phyloP scores from a whole-genome alignment of 1,140 invertebrate genomes.

The Matsumurasca onukii region DNA sequence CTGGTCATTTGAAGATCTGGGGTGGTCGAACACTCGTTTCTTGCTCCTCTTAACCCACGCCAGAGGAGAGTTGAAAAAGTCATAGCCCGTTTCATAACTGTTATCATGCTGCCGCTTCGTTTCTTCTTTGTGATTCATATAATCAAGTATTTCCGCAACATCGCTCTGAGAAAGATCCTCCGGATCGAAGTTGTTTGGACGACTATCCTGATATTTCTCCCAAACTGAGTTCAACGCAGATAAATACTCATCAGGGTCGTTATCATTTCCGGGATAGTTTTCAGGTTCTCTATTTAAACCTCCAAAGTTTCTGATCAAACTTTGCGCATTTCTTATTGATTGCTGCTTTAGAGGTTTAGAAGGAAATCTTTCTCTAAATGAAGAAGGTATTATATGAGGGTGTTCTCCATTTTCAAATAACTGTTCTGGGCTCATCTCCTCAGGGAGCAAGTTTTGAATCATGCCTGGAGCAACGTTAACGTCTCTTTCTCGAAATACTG shows the following conservation, averaged over 20 bases:
- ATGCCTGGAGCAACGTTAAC: conserved; percentile 30
- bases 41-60: conserved; percentile 32
- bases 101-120: conserved; percentile 33
- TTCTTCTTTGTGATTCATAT: conserved; percentile 25
- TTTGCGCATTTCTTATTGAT: conserved; percentile 29
- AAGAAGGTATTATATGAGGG: conserved; percentile 31
- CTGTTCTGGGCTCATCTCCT: conserved; percentile 7
- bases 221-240: conserved; percentile 37
- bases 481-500: conserved; percentile 41
- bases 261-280: conserved; percentile 17
- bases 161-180: conserved; percentile 30
- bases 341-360: conserved; percentile 12
- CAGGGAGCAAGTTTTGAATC: conserved; percentile 31
- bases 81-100: conserved; percentile 32
- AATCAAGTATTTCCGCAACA: conserved; percentile 28
- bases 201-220: conserved; percentile 37
- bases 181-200: conserved; percentile 25
- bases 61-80: conserved; percentile 36
- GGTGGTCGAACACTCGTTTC: conserved; percentile 10
- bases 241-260: conserved; percentile 37
- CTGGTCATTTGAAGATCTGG: conserved; percentile 15
- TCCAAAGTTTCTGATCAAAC: conserved; percentile 34
- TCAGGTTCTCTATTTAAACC: conserved; percentile 33
- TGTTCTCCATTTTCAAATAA: conserved; percentile 28
- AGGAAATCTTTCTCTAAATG: conserved; percentile 38